A percentile compares a stretch with the other conserved stretches of the same genome.
Conservation (phyloP, 2,888 invertebrate genomes). For the Ceraclea dissimilis region DNA sequence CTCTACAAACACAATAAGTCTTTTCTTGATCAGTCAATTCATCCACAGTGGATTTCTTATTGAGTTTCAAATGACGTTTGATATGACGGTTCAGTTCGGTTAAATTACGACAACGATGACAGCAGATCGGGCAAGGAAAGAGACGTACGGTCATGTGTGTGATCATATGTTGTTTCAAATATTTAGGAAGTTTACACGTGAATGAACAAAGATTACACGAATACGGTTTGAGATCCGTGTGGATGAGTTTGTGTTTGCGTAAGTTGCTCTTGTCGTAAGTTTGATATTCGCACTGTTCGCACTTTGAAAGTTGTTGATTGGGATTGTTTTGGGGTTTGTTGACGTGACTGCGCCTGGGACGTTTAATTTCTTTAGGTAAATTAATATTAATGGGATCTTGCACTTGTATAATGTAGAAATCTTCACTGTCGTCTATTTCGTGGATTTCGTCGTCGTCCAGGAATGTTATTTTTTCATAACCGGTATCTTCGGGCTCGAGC, state of each 20-base stretch:
- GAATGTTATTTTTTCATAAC: not conserved
- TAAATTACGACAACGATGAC: slow-evolving; percentile 14
- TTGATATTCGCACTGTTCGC: slow-evolving; percentile 12
- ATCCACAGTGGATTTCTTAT: slow-evolving; percentile 3
- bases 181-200: slow-evolving; percentile 15
- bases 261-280: slow-evolving; percentile 13
- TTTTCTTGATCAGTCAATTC: slow-evolving; percentile 3
- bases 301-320: slow-evolving; percentile 2
- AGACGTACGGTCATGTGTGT: slow-evolving; percentile 13
- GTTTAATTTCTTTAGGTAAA: not conserved
- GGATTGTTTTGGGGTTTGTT: not conserved
- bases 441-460: slow-evolving; percentile 2
- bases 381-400: not conserved
- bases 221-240: slow-evolving; percentile 14
- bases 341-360: not conserved
- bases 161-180: slow-evolving; percentile 11
- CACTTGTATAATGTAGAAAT: slow-evolving; percentile 14
- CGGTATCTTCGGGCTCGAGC: slow-evolving; percentile 7
- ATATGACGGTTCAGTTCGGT: slow-evolving; percentile 15
- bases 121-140: slow-evolving; percentile 13
- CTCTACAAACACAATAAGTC: slow-evolving; percentile 12
- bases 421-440: slow-evolving; percentile 10
- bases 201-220: slow-evolving; percentile 7
- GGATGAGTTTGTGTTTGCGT: slow-evolving; percentile 12
- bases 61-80: slow-evolving; percentile 9